Base-by-base conservation (phyloP, 2,888 invertebrate genomes). In the Portevinia maculata region DNA sequence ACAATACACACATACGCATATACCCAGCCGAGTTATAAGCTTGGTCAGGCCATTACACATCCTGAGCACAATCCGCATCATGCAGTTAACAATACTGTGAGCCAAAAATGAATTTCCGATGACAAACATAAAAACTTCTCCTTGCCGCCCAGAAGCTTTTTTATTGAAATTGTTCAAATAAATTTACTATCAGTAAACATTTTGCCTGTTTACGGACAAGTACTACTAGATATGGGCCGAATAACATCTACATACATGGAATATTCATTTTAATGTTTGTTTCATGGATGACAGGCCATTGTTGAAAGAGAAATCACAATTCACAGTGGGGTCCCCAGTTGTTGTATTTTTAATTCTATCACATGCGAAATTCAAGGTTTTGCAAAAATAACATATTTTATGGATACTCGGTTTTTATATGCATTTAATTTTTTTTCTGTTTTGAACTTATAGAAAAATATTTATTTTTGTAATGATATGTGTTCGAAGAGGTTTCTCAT, bases 131-230 rank as follows among this genome's bases (percentile, higher is more conserved):
- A 53, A 71, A 32, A n/a, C n/a, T 46, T 32, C 32, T 24, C 4
- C 11, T 24, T 13, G 11, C 30, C 32, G 7, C 9, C 17, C 9
- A 15, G 9, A 2, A 11, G n/a, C 17, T 70, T 41, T 52, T 59
- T 70, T 30, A 50, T 59, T 19, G 59, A 52, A 71, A 60, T 41
- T 32, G 59, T 52, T 71, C 60, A 60, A 71, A 59, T 71, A 60
- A 71, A 71, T 71, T 60, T 60, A 52, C 70, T 60, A 30, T n/a
- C 44, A 34, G 34, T 15, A 37, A 37, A 15, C 11, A 53, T 37
- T 50, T 24, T 41, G 52, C 44, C 17, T 4, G 6, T 17, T 30
- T 32, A 15, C 41, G n/a, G n/a, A n/a, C n/a, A n/a, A n/a, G n/a
- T n/a, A n/a, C 50, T 60, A 24, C 15, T 17, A 34, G 41, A 34